Evolutionary conservation across 2,888 invertebrate genomes (phyloP), one percentile per base, ranked within the genome.

Genomic region (Anodontia alba): DNA sequence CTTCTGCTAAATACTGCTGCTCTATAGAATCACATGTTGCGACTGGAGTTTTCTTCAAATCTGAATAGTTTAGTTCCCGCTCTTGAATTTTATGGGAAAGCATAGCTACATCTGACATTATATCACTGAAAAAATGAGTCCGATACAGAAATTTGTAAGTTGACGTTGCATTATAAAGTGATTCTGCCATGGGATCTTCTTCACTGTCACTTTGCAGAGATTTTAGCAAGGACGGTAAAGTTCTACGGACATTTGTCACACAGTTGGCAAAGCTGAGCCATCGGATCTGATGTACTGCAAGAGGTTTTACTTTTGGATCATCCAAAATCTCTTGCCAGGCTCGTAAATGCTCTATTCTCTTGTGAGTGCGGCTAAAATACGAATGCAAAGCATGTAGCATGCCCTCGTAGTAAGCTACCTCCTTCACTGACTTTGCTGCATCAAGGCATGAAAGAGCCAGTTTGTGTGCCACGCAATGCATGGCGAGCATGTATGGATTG

Each of bases 101-200:
- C 43, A n/a, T 23, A 33, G 69, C 78, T 49, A 79, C 62, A n/a
- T 79, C 73, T 7, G 51, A 38, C 78, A 78, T 78, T 12, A 80
- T 80, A 72, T 80, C 75, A 75, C 66, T 62, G 42, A 80, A 80
- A 36, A 75, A 80, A 66, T 75, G 79, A 26, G 79, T 75, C 17
- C 70, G 23, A n/a, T 70, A 74, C n/a, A 79, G 54, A 62, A 74
- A 79, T 43, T 74, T 79, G 75, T 75, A 80, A 17, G 79, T 26
- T n/a, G 67, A 66, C 71, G 70, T 42, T 23, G 75, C 75, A 38
- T 29, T 1, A 31, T 57, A 80, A 20, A 75, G 66, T 15, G 71
- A 74, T 42, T 26, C 23, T n/a, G 75, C 66, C 79, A 80, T 80
- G 12, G 33, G 23, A 31, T 79, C 78, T 33, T 75, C 79, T 26